Conservation (phyloP, 2,113 vertebrate species). For the Sprattus sprattus region DNA sequence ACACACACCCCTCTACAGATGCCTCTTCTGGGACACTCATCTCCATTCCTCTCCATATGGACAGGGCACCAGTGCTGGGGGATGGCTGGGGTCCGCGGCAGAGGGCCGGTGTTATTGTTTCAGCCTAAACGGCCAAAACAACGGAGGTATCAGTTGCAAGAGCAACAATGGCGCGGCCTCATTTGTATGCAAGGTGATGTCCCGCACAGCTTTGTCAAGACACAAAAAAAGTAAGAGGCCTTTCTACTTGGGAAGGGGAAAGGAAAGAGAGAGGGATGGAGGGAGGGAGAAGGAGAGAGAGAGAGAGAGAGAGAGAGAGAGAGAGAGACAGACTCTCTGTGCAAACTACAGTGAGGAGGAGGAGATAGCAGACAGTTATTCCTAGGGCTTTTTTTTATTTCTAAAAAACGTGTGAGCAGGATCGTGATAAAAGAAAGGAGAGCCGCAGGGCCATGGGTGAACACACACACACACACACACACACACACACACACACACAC, state of each 20-base stretch:
- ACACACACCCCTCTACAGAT: neutral
- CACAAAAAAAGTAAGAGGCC: slow-evolving; percentile 37
- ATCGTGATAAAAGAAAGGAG: neutral
- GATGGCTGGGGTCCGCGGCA: neutral
- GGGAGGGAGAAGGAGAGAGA: neutral
- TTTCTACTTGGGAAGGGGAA: slow-evolving; percentile 4
- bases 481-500: neutral
- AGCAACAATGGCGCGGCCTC: slow-evolving; percentile 45
- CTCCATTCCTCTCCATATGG: neutral
- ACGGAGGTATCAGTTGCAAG: slow-evolving; percentile 54
- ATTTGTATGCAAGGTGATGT: slow-evolving; percentile 60
- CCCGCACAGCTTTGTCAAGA: slow-evolving; percentile 43
- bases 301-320: neutral
- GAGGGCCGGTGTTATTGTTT: slow-evolving; percentile 48
- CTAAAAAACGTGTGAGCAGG: neutral
- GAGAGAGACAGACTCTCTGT: neutral
- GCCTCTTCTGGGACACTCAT: neutral
- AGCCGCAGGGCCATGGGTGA: neutral
- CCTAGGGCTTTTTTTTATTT: neutral
- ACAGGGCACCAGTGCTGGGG: neutral
- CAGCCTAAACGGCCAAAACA: slow-evolving; percentile 46
- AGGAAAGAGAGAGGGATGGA: neutral
- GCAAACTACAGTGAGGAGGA: neutral
- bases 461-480: neutral
- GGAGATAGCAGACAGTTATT: slow-evolving; percentile 2